Evolutionary conservation across 2,113 vertebrate species (phyloP).

Genomic region (Pica pica): DNA sequence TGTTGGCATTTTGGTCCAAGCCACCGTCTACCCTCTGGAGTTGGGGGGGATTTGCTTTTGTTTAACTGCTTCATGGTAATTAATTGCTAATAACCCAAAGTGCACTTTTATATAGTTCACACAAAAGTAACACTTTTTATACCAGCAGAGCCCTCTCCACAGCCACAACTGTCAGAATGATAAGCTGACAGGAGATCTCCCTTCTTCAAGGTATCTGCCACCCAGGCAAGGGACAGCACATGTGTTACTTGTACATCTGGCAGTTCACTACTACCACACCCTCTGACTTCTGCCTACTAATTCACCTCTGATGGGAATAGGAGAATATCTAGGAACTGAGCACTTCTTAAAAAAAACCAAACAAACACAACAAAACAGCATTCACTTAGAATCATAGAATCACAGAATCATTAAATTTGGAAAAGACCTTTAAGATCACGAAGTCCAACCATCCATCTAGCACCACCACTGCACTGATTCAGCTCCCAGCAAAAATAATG

Average conservation of each 20-base stretch:
- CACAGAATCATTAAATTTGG: background rate
- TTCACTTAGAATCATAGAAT: background rate
- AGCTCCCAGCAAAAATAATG: background rate
- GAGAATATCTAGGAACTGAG: background rate
- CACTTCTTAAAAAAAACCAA: background rate
- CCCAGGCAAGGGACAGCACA: background rate
- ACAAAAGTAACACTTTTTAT: background rate
- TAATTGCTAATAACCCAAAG: background rate
- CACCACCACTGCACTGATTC: background rate
- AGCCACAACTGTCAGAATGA: background rate
- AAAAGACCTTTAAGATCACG: background rate
- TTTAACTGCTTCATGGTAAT: background rate
- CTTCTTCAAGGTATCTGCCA: background rate
- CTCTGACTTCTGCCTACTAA: background rate
- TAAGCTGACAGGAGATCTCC: background rate
- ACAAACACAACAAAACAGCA: background rate
- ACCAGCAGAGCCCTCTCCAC: background rate
- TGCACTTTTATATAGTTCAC: background rate
- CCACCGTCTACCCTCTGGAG: background rate
- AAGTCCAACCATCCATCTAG: background rate
- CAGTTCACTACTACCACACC: background rate
- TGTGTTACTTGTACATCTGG: rapidly evolving
- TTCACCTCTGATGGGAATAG: background rate
- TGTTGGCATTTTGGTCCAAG: background rate
- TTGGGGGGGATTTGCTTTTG: background rate